These are phyloP conservation scores for Gymnoscopelus microlampas DNA, from an alignment of 2,797 vertebrate species.

Conservation along the genomic window DNA sequence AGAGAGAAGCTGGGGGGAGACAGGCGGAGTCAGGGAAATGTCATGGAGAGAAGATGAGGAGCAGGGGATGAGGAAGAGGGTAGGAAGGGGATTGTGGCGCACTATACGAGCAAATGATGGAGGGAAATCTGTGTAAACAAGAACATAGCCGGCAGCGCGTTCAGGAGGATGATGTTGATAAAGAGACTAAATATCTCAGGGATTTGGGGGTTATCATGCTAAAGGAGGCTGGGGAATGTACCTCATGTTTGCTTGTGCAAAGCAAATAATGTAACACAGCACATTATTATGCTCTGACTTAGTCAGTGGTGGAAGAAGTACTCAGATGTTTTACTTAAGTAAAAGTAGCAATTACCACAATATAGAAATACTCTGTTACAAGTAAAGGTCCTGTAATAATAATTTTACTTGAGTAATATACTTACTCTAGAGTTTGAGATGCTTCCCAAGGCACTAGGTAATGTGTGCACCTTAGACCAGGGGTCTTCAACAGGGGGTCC, in stretches of 20 bases:
- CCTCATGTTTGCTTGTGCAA: constrained; percentile 29
- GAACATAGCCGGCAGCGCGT: constrained; percentile 35
- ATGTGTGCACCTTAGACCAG: too few relatives aligned
- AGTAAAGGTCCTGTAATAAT: too few relatives aligned
- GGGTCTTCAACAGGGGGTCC: too few relatives aligned
- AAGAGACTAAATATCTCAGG: constrained; percentile 53
- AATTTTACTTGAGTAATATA: too few relatives aligned
- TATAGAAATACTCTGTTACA: too few relatives aligned
- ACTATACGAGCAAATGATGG: constrained; percentile 37
- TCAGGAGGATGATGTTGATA: constrained; percentile 58
- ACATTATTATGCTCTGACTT: constrained; percentile 4
- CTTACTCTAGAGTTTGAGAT: too few relatives aligned
- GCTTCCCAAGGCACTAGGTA: too few relatives aligned
- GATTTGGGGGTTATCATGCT: constrained; percentile 44
- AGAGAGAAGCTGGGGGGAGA: constrained; percentile 27
- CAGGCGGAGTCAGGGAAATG: constrained; percentile 58
- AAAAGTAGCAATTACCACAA: too few relatives aligned
- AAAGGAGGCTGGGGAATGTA: constrained; percentile 23
- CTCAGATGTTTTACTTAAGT: too few relatives aligned
- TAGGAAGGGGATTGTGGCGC: constrained; percentile 49
- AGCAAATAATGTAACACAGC: background rate
- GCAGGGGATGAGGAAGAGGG: constrained; percentile 31
- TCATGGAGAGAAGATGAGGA: constrained; percentile 49
- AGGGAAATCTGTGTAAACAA: constrained; percentile 50
- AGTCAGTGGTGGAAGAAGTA: background rate